Percentiles rank a stretch among this genome's conserved stretches.
Evolutionary conservation across 2,797 vertebrate species (phyloP).

Genomic region (Garrulus glandarius): DNA sequence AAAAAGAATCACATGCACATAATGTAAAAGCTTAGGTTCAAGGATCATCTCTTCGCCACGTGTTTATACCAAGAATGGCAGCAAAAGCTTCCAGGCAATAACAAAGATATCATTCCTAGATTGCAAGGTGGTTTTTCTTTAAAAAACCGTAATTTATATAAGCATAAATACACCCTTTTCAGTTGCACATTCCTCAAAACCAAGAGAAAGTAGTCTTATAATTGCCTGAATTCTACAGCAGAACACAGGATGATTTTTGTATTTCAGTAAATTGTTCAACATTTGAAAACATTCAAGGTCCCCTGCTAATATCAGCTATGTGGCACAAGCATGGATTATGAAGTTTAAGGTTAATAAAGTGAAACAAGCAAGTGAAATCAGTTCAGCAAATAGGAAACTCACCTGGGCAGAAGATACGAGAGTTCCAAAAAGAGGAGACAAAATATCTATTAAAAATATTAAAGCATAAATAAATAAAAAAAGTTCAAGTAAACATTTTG

Average conservation of each 20-base stretch:
- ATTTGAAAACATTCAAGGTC: neutral
- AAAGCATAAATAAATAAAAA: conserved; percentile 3
- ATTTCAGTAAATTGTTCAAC: neutral
- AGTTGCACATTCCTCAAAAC: neutral
- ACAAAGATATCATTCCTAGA: neutral
- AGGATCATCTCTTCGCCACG: neutral
- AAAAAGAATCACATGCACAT: neutral
- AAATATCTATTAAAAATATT: conserved; percentile 84
- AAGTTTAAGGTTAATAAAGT: neutral
- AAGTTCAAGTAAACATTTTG: neutral
- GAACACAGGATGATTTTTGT: neutral
- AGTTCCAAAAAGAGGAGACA: conserved; percentile 94
- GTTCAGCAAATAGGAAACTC: conserved; percentile 25
- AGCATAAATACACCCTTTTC: neutral
- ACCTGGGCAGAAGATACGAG: conserved; percentile 94
- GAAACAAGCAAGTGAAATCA: neutral
- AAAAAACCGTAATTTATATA: neutral
- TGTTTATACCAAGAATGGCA: accelerated
- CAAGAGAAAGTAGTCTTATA: neutral
- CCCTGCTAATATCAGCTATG: neutral
- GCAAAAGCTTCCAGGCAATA: neutral
- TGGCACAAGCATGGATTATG: neutral
- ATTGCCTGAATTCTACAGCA: neutral
- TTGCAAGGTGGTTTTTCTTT: accelerated
- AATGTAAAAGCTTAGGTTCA: neutral